Evolutionary conservation across 2,113 vertebrate species (phyloP).

Genomic region (Nymphicus hollandicus): DNA sequence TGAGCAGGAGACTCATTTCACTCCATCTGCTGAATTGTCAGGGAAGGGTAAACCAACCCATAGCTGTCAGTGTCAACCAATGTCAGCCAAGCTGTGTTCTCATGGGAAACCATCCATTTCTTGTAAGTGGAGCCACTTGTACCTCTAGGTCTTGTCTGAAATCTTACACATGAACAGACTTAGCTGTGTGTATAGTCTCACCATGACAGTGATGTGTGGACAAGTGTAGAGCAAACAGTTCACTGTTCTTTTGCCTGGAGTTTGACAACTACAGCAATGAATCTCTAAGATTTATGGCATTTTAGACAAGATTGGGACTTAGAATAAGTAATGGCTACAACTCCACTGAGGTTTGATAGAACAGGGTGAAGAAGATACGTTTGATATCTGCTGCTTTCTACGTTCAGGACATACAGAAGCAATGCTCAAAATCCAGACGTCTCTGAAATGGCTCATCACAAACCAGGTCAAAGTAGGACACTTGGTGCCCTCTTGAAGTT

Average conservation of each 20-base stretch:
- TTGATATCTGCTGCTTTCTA: neutral
- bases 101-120: neutral
- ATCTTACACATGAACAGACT: neutral
- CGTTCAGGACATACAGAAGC: conserved; percentile 14
- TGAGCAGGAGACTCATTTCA: neutral
- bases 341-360: neutral
- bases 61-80: neutral
- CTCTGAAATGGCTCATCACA: neutral
- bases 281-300: neutral
- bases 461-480: conserved; percentile 2
- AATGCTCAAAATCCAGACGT: neutral
- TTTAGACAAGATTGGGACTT: neutral
- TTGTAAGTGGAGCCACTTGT: neutral
- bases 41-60: neutral
- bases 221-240: neutral
- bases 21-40: neutral
- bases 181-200: neutral
- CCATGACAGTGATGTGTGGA: neutral
- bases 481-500: neutral
- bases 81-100: neutral
- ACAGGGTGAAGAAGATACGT: neutral
- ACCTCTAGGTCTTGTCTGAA: neutral
- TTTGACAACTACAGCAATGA: neutral
- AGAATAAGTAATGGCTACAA: neutral
- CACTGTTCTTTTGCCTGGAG: neutral